Evolutionary conservation across 2,797 vertebrate species (phyloP).

Genomic region (Clamator glandarius): DNA sequence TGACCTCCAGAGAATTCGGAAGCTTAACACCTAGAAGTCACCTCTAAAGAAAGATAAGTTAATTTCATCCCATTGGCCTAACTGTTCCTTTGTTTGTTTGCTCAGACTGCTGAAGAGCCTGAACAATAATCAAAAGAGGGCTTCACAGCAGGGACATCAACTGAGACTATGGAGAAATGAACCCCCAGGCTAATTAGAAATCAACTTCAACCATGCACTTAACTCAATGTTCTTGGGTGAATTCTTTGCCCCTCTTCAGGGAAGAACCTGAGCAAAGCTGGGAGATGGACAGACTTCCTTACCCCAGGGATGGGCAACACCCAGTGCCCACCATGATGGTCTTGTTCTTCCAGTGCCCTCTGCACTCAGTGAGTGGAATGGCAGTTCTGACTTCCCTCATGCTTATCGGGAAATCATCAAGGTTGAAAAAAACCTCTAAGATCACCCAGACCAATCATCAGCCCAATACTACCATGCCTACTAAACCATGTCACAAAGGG

Average conservation of each 20-base stretch:
- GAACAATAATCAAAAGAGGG: not conserved
- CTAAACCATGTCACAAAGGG: too few species aligned
- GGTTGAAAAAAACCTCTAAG: too few species aligned
- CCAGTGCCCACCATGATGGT: rapidly evolving
- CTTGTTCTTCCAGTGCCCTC: not conserved
- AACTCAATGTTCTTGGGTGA: not conserved
- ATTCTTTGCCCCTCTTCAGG: not conserved
- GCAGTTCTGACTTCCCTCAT: not conserved
- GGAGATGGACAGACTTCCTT: not conserved
- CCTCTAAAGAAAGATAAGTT: not conserved
- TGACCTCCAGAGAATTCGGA: not conserved
- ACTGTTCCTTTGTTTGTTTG: not conserved
- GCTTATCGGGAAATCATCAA: too few species aligned
- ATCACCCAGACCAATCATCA: too few species aligned
- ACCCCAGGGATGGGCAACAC: not conserved
- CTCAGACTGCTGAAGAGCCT: not conserved
- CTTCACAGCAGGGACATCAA: not conserved
- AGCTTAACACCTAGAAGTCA: not conserved
- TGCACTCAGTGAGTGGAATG: not conserved
- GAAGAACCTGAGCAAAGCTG: not conserved
- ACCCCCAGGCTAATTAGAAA: not conserved
- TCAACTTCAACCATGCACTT: not conserved
- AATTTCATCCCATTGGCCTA: not conserved
- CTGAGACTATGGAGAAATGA: not conserved
- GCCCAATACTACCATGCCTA: too few species aligned